Evolutionary conservation across 2,113 vertebrate genomes (phyloP).

Genomic region (Oncorhynchus masou): DNA sequence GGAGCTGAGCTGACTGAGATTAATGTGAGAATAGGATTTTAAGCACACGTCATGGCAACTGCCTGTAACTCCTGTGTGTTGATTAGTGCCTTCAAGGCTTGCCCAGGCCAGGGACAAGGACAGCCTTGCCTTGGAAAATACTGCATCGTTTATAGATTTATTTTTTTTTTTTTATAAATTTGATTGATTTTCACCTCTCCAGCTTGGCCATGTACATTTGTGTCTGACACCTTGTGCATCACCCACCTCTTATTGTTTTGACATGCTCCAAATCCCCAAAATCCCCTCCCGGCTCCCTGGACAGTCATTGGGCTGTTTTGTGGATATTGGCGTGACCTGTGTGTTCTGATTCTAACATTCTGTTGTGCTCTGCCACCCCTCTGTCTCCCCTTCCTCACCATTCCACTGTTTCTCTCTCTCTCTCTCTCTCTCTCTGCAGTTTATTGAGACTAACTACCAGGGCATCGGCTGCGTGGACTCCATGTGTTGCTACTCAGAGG

Average conservation of each 20-base stretch:
- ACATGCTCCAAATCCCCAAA: not conserved
- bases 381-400: no score
- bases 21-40: not conserved
- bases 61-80: not conserved
- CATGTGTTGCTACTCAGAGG: slow-evolving; percentile 93
- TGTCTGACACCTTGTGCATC: not conserved
- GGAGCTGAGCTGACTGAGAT: not conserved
- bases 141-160: not conserved
- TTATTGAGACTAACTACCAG: slow-evolving; percentile 78
- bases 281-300: not conserved
- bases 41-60: not conserved
- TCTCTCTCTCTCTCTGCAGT: slow-evolving; percentile 63
- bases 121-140: not conserved
- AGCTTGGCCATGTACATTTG: not conserved
- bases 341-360: not conserved
- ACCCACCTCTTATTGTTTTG: not conserved
- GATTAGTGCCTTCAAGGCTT: not conserved
- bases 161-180: not conserved
- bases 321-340: no score
- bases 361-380: not conserved
- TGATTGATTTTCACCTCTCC: not conserved
- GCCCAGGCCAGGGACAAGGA: not conserved
- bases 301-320: no score
- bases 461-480: slow-evolving; percentile 96
- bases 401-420: not conserved